Evolutionary conservation across 2,888 invertebrate species (phyloP), one percentile per base, ranked within the genome.

Genomic region (Leptopilina syphax): DNA sequence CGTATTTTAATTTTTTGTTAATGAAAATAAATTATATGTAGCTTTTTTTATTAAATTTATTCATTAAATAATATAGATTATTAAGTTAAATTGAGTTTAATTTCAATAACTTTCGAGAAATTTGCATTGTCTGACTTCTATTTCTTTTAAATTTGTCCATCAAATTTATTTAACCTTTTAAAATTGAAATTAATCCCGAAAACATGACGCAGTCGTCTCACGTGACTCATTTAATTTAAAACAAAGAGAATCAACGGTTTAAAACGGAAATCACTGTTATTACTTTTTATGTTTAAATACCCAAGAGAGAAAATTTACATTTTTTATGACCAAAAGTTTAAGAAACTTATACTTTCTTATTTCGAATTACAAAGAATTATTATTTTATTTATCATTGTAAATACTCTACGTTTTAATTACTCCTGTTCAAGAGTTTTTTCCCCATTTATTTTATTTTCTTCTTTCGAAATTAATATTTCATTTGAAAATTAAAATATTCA

Each of bases 111-210:
- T 63, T 24, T 63, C 7, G 18, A 9, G 9, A 8, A 63, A 63
- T 63, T 63, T 63, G 18, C 63, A n/a, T 18, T 12, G 63, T 63
- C 63, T 24, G 63, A 24, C 18, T 63, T 63, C 1, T 57, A 5
- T 57, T 24, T 54, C n/a, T 70, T 13, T 54, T 70, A n/a, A 47
- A 24, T 68, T 9, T 44, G 41, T 5, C 6, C 47, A 10, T 54
- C 34, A 73, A 54, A 73, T 73, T 34, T n/a, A 73, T 73, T 73
- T 27, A 24, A 24, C 73, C 73, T 73, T 34, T n/a, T n/a, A 9
- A 34, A 44, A 24, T 73, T 73, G 34, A 73, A 54, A 73, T 57
- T 73, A 57, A 73, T 73, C 54, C 2, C 34, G 34, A n/a, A 24
- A 70, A 50, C 54, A 54, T 73, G 73, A 57, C 24, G 13, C 9